Percentiles rank a stretch among this genome's conserved stretches.
Conservation (phyloP, 2,888 invertebrate species). For the Gymnocheta viridis region DNA sequence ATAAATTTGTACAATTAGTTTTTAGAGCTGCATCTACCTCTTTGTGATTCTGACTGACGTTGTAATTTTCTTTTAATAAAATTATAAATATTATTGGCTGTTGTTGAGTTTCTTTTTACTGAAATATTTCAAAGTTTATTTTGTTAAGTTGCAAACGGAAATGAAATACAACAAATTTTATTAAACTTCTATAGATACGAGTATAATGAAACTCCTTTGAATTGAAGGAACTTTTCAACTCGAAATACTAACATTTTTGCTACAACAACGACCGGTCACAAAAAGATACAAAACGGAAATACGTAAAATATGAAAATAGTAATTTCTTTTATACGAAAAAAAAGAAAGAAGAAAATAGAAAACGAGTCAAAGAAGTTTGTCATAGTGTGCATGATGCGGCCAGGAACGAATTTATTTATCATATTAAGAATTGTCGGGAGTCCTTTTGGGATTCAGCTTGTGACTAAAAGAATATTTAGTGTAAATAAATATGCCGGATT, state of each 20-base stretch:
- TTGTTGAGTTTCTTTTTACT: not conserved
- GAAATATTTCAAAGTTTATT: not conserved
- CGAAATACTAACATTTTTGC: slow-evolving; percentile 8
- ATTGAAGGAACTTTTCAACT: not conserved
- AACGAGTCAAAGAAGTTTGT: not conserved
- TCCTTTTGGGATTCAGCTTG: too few species aligned
- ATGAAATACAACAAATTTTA: slow-evolving; percentile 9
- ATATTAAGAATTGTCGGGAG: not conserved
- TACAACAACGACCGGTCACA: slow-evolving; percentile 1
- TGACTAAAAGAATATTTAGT: too few species aligned
- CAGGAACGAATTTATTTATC: not conserved
- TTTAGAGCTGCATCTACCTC: not conserved
- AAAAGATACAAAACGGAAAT: slow-evolving; percentile 35
- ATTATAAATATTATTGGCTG: not conserved
- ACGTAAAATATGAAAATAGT: slow-evolving; percentile 33
- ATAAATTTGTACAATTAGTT: not conserved
- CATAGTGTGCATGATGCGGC: not conserved
- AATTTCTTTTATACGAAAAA: slow-evolving; percentile 13
- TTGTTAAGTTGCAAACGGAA: not conserved
- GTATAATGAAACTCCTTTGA: slow-evolving; percentile 27
- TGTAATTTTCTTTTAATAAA: not conserved
- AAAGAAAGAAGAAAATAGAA: not conserved
- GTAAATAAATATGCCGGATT: too few species aligned
- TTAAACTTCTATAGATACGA: slow-evolving; percentile 30
- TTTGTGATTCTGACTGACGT: not conserved